A percentile compares a stretch with the other conserved stretches of the same genome.
Conservation (phyloP, 2,113 vertebrate genomes). For the Oryzias woworae region DNA sequence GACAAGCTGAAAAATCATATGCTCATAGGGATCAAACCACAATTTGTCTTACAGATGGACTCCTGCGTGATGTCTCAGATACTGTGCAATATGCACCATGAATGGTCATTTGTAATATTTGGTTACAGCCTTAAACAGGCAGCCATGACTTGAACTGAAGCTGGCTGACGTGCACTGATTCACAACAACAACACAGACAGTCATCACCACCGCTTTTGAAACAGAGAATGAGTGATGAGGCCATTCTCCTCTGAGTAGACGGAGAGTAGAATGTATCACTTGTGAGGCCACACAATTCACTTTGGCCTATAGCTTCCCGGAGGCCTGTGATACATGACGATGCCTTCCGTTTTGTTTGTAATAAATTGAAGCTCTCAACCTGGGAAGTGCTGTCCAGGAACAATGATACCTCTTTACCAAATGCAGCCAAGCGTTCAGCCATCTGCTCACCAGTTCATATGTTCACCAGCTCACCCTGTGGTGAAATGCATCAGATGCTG, state of each 20-base stretch:
- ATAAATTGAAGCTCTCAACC: constrained; percentile 46
- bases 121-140: constrained; percentile 18
- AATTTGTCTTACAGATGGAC: neutral
- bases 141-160: constrained; percentile 20
- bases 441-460: constrained; percentile 52
- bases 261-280: constrained; percentile 37
- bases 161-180: constrained; percentile 27
- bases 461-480: constrained; percentile 42
- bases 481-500: constrained; percentile 51
- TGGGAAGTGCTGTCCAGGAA: constrained; percentile 30
- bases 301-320: constrained; percentile 45
- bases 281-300: constrained; percentile 37
- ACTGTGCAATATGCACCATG: neutral
- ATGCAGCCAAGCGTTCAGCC: constrained; percentile 48
- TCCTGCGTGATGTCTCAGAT: neutral
- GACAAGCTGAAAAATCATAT: neutral
- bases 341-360: constrained; percentile 57
- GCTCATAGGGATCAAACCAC: neutral
- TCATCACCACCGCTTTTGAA: constrained; percentile 31
- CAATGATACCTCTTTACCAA: constrained; percentile 57
- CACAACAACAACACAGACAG: constrained; percentile 26
- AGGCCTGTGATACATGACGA: constrained; percentile 57
- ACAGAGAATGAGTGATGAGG: constrained; percentile 45
- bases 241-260: constrained; percentile 32
- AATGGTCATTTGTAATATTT: constrained; percentile 17